phyloP scores from a whole-genome alignment of 1,140 invertebrate genomes.

The Drosophila nannoptera region DNA sequence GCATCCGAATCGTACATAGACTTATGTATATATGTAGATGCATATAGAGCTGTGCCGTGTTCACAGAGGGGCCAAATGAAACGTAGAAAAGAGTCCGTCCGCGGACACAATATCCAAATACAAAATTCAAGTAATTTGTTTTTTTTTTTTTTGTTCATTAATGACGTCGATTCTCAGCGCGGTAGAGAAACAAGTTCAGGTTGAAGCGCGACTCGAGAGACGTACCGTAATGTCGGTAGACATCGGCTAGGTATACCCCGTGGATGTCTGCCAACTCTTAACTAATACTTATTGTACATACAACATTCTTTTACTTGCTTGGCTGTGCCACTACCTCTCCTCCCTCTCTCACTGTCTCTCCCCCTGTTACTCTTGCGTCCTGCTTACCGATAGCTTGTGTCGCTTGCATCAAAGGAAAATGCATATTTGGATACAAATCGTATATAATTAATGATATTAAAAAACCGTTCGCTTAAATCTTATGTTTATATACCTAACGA shows the following conservation, averaged over 20 bases:
- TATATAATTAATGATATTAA: constrained; percentile 21
- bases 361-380: background rate
- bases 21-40: constrained; percentile 59
- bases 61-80: constrained; percentile 15
- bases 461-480: constrained; percentile 46
- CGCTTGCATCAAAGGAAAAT: constrained; percentile 44
- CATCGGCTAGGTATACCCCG: background rate
- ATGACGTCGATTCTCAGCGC: constrained; percentile 1
- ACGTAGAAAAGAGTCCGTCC: constrained; percentile 3
- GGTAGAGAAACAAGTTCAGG: too few relatives aligned
- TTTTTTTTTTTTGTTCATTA: constrained; percentile 20
- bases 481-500: constrained; percentile 18
- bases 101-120: constrained; percentile 15
- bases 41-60: constrained; percentile 35
- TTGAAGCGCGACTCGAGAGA: background rate
- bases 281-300: constrained; percentile 44
- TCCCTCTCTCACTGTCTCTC: background rate
- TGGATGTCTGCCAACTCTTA: constrained; percentile 10
- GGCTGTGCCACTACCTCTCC: constrained; percentile 54
- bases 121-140: background rate
- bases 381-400: constrained; percentile 6
- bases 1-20: constrained; percentile 62
- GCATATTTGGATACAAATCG: constrained; percentile 61
- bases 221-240: background rate
- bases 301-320: constrained; percentile 34